Conservation (phyloP, 2,797 vertebrate genomes). For the Sebastes aleutianus region DNA sequence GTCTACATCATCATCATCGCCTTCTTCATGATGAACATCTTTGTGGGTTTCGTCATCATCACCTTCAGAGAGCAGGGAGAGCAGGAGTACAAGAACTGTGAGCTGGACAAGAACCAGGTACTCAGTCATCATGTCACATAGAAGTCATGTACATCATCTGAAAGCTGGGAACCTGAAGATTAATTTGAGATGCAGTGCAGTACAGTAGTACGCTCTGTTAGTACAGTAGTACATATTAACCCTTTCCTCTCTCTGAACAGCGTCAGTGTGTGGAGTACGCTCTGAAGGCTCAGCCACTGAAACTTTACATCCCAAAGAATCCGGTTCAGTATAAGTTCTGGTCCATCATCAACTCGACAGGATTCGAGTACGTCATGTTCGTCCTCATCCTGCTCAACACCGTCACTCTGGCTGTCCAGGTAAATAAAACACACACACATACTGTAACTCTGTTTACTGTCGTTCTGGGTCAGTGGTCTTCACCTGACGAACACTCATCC, state of each 20-base stretch:
- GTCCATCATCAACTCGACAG: conserved; percentile 92
- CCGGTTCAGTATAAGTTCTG: conserved; percentile 92
- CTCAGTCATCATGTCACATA: too few species aligned
- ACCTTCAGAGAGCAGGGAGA: conserved; percentile 98
- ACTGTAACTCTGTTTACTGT: too few species aligned
- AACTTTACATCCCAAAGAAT: conserved; percentile 94
- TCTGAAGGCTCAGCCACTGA: conserved; percentile 91
- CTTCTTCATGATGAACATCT: conserved; percentile 99
- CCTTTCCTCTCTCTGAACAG: conserved; percentile 57
- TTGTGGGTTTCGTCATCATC: conserved; percentile 99
- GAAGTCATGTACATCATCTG: too few species aligned
- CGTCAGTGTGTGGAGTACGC: conserved; percentile 93
- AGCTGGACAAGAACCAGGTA: conserved; percentile 98
- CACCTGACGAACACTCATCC: too few species aligned
- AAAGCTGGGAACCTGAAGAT: too few species aligned
- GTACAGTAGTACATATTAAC: background rate
- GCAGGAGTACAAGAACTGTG: conserved; percentile 98
- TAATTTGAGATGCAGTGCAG: too few species aligned
- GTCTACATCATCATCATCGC: conserved; percentile 99
- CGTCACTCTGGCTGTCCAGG: conserved; percentile 90
- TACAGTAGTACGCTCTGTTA: background rate
- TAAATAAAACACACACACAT: background rate
- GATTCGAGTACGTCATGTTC: conserved; percentile 96
- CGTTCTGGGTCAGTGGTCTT: too few species aligned
- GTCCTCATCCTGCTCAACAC: conserved; percentile 95